A percentile compares a stretch with the other conserved stretches of the same genome.
Evolutionary conservation across 2,113 vertebrate genomes (phyloP).

Genomic region (Hoplias malabaricus): DNA sequence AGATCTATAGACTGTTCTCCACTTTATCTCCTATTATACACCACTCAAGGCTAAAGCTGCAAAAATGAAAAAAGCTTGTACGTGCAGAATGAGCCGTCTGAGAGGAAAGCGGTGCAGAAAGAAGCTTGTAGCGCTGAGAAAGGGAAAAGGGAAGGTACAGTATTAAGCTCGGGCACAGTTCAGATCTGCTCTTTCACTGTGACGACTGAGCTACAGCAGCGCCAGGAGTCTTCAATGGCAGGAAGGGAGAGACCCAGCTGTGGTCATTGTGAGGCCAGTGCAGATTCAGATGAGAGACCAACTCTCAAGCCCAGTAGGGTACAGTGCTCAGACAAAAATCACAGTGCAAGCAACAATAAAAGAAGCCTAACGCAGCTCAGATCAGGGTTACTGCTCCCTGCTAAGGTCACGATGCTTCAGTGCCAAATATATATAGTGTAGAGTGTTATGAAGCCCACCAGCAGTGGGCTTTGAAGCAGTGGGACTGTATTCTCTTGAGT

Average conservation of each 20-base stretch:
- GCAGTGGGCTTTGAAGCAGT: no score
- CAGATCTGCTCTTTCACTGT: slow-evolving; percentile 12
- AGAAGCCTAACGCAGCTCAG: no score
- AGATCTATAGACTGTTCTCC: no score
- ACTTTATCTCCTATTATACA: neutral
- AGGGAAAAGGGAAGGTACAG: neutral
- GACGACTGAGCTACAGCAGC: neutral
- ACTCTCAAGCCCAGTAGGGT: neutral
- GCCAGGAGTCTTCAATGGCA: slow-evolving; percentile 29
- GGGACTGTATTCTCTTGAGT: no score
- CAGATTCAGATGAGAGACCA: neutral
- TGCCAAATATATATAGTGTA: no score
- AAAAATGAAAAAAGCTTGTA: neutral
- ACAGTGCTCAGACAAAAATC: no score
- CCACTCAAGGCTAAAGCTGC: neutral
- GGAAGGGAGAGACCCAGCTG: slow-evolving; percentile 37
- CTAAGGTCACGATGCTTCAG: no score
- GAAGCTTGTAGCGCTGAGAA: neutral
- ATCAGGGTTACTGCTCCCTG: no score
- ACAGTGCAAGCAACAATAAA: no score
- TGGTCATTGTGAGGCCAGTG: slow-evolving; percentile 25
- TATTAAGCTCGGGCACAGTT: slow-evolving; percentile 5
- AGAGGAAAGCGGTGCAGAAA: neutral
- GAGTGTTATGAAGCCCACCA: no score
- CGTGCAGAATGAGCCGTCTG: neutral